Percentiles rank a stretch among this genome's conserved stretches.
Conservation (phyloP, 2,113 vertebrate genomes). For the Marmota flaviventris region DNA sequence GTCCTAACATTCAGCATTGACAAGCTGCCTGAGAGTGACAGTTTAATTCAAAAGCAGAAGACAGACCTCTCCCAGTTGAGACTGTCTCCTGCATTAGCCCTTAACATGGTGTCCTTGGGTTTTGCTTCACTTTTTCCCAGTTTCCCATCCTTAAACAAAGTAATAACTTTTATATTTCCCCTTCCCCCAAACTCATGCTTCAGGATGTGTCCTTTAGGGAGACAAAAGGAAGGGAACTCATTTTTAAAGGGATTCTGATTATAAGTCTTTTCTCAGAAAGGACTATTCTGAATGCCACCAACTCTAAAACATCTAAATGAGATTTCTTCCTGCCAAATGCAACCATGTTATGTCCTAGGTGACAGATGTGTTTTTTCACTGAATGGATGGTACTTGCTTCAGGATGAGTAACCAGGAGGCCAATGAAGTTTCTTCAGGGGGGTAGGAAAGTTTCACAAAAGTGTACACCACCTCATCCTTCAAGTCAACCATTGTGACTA, state of each 20-base stretch:
- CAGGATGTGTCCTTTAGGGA: conserved; percentile 81
- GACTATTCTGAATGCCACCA: conserved; percentile 85
- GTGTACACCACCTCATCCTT: conserved; percentile 73
- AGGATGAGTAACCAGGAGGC: conserved; percentile 85
- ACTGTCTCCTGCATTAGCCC: conserved; percentile 83
- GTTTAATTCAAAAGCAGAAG: conserved; percentile 80
- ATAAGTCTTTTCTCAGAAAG: conserved; percentile 83
- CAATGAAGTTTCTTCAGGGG: conserved; percentile 88
- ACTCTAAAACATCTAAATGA: conserved; percentile 84
- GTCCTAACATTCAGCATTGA: conserved; percentile 87
- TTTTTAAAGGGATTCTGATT: conserved; percentile 86
- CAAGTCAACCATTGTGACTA: conserved; percentile 77
- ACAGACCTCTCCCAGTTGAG: conserved; percentile 83
- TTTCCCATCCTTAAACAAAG: conserved; percentile 80
- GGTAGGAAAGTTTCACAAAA: conserved; percentile 81
- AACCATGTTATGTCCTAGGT: conserved; percentile 83
- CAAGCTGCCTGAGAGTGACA: conserved; percentile 86
- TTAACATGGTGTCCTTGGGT: conserved; percentile 82
- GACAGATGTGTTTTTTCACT: conserved; percentile 84
- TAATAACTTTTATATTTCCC: conserved; percentile 73
- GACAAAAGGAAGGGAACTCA: conserved; percentile 81
- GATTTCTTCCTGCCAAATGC: conserved; percentile 80
- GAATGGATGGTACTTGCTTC: conserved; percentile 85
- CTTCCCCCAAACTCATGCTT: conserved; percentile 84
- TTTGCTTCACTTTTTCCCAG: conserved; percentile 86